Evolutionary conservation across 2,888 invertebrate genomes (phyloP), one percentile per base, ranked within the genome.

Genomic region (Pandemis cinnamomeana): DNA sequence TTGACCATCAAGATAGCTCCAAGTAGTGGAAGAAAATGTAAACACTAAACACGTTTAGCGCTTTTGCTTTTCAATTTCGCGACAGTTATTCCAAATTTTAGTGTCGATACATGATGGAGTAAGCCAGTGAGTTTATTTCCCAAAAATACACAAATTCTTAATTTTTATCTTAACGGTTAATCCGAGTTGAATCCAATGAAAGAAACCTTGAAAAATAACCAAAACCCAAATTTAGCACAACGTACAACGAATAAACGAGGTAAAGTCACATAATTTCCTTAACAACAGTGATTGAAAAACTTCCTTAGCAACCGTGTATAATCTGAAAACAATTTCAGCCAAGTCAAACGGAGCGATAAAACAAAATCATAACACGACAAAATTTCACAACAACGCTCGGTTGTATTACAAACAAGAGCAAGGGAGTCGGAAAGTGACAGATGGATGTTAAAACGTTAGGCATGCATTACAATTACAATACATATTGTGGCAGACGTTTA

Each of bases 311-410:
- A 60, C 63, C 51, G 13, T n/a, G 46, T 27, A 15, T 41, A 72
- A 72, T 68, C 58, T 51, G 58, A 66, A 71, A 67, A 67, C 41
- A 55, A 69, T 70, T 71, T 74, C 70, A 60, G 74, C 61, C 55
- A 74, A 74, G 71, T 74, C 74, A 71, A 74, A 74, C 66, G 61
- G 41, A 8, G 55, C 53, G 67, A 74, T 74, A 70, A 66, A 73
- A 73, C 60, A 61, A 71, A 74, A 74, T 74, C 53, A 67, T 64
- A 74, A 74, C 74, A 67, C 61, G 71, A 74, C 74, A 67, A 36
- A 62, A 71, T 66, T 74, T 51, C 61, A 61, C 67, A 71, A 74
- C 74, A 74, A 36, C 53, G 73, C 0, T 46, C 63, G 67, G 64
- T 46, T 44, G 15, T 55, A 20, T 8, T 42, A 61, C 73, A 73